These are phyloP conservation scores for Crocallis elinguaria DNA, from an alignment of 2,888 invertebrate genomes.

Conservation along the genomic window DNA sequence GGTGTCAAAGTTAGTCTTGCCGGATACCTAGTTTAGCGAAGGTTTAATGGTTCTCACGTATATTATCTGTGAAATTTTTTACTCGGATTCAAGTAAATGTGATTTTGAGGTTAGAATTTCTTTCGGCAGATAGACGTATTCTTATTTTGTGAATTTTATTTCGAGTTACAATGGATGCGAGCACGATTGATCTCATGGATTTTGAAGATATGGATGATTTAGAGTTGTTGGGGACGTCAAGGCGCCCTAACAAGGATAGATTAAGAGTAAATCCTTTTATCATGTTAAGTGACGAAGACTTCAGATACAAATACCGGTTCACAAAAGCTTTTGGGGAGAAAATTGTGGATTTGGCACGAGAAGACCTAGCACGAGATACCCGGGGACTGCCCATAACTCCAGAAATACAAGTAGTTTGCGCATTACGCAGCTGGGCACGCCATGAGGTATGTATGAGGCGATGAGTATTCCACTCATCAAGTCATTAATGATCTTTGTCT, in stretches of 20 bases:
- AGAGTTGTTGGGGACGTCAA: neutral
- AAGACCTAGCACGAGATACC: neutral
- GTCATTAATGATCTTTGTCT: no score
- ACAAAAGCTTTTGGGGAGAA: neutral
- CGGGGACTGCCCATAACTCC: slow-evolving; percentile 11
- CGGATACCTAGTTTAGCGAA: no score
- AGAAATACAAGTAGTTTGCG: slow-evolving; percentile 18
- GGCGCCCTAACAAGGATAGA: neutral
- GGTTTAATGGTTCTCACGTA: no score
- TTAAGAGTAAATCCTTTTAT: neutral
- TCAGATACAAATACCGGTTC: slow-evolving; percentile 10
- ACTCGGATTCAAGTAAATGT: no score
- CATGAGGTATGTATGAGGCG: slow-evolving; percentile 20
- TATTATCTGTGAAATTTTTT: no score
- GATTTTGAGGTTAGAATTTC: no score
- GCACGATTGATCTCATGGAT: no score
- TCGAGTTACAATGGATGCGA: no score
- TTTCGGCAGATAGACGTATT: no score
- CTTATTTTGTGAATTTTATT: no score
- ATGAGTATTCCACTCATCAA: no score
- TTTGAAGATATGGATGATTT: neutral
- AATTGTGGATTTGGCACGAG: slow-evolving; percentile 13
- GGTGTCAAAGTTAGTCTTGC: no score
- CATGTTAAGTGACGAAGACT: slow-evolving; percentile 2
- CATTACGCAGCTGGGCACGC: slow-evolving; percentile 24